Conservation (phyloP, 2,888 invertebrate species). For the Synergus itoensis region DNA sequence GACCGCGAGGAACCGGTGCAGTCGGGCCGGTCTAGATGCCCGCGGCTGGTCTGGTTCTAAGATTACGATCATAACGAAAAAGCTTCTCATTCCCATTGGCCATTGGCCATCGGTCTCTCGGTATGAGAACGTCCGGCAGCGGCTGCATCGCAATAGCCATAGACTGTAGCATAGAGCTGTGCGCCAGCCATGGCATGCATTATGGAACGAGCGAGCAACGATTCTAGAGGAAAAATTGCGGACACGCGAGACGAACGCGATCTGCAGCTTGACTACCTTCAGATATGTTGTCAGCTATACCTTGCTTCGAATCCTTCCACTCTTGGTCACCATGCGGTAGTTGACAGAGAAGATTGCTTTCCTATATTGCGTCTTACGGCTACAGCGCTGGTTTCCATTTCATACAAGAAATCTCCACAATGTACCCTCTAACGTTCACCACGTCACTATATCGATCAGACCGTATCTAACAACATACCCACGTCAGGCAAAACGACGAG, state of each 20-base stretch:
- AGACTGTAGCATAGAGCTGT: conserved; percentile 51
- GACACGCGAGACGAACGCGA: conserved; percentile 70
- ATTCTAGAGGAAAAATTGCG: conserved; percentile 72
- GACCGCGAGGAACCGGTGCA: conserved; percentile 56
- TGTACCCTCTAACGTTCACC: conserved; percentile 47
- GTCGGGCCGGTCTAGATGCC: conserved; percentile 64
- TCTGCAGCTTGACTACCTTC: conserved; percentile 61
- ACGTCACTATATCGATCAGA: conserved; percentile 47
- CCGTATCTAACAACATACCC: conserved; percentile 27
- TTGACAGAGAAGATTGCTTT: conserved; percentile 65
- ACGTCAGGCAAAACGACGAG: conserved; percentile 1
- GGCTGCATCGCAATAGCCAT: conserved; percentile 62
- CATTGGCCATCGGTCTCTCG: conserved; percentile 54
- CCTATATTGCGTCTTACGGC: conserved; percentile 57
- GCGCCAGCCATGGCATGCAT: conserved; percentile 67
- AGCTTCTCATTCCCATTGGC: conserved; percentile 66
- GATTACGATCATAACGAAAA: conserved; percentile 75
- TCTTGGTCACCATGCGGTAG: conserved; percentile 51
- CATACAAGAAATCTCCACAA: conserved; percentile 48
- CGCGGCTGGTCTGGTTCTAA: conserved; percentile 69
- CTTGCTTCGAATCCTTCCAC: conserved; percentile 39
- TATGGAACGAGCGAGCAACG: conserved; percentile 70
- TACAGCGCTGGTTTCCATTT: conserved; percentile 56
- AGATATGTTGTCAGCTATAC: conserved; percentile 23
- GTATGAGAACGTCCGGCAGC: conserved; percentile 65